Conservation (phyloP, 2,113 vertebrate genomes). For the Columba livia region DNA sequence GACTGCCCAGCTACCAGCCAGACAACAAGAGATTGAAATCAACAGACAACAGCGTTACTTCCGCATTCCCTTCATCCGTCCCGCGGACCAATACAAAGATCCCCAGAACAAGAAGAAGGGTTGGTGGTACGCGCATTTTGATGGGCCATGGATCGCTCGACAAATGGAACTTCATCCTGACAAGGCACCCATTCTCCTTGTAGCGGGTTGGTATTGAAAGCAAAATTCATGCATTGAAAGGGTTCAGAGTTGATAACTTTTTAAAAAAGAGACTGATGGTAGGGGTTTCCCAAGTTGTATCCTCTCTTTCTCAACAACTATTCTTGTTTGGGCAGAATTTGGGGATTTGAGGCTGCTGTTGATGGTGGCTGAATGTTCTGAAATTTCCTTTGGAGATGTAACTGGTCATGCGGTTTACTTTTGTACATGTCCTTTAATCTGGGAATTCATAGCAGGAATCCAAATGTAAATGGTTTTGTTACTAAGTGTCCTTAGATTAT, state of each 20-base stretch:
- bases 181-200: conserved; percentile 93
- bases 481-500: not conserved
- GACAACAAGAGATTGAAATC: conserved; percentile 85
- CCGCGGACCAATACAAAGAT: conserved; percentile 93
- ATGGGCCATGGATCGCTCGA: conserved; percentile 94
- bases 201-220: conserved; percentile 85
- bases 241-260: not conserved
- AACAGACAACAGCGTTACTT: conserved; percentile 95
- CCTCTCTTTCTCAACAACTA: not conserved
- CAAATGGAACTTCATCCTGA: conserved; percentile 99
- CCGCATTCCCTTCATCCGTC: conserved; percentile 96
- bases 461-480: not conserved
- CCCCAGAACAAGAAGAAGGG: conserved; percentile 94
- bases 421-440: not conserved
- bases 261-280: not conserved
- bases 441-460: not conserved
- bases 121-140: conserved; percentile 99
- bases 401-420: not conserved
- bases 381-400: not conserved
- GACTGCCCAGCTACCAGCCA: conserved; percentile 77
- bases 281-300: not conserved
- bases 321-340: not conserved
- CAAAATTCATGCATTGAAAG: not conserved
- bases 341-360: not conserved
- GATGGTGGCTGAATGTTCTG: not conserved